phyloP scores from a whole-genome alignment of 2,797 vertebrate genomes.

The Phalloptychus januarius region DNA sequence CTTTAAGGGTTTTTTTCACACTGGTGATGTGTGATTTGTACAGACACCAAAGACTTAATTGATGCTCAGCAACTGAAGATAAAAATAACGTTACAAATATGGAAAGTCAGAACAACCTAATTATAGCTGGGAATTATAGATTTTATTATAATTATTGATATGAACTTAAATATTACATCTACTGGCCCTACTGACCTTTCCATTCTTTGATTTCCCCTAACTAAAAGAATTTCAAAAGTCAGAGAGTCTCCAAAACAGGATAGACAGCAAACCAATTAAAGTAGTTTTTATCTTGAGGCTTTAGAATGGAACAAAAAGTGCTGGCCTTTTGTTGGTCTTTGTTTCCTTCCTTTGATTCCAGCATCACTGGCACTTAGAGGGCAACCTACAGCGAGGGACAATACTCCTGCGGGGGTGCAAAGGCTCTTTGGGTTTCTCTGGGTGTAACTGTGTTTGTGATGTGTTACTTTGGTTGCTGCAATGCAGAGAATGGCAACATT shows the following conservation, averaged over 20 bases:
- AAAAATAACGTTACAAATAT: conserved; percentile 13
- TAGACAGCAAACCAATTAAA: conserved; percentile 35
- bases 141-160: conserved; percentile 10
- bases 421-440: conserved; percentile 53
- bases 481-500: conserved; percentile 76
- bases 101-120: conserved; percentile 7
- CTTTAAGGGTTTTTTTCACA: conserved; percentile 12
- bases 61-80: conserved; percentile 20
- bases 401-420: conserved; percentile 43
- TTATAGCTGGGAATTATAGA: conserved; percentile 22
- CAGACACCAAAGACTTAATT: conserved; percentile 9
- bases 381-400: conserved; percentile 49
- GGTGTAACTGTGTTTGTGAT: conserved; percentile 64
- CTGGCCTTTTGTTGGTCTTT: conserved; percentile 45
- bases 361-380: conserved; percentile 57
- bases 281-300: conserved; percentile 31
- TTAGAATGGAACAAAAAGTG: conserved; percentile 32
- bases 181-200: conserved; percentile 51
- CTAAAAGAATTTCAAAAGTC: conserved; percentile 38
- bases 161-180: conserved; percentile 19
- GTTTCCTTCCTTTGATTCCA: conserved; percentile 53
- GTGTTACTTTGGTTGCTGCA: conserved; percentile 71
- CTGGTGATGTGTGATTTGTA: background rate
- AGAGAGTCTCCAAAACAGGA: conserved; percentile 19
- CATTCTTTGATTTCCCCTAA: conserved; percentile 23